Percentiles rank a stretch among this genome's conserved stretches.
Evolutionary conservation across 1,140 invertebrate species (phyloP).

Genomic region (Venustaconcha ellipsiformis): DNA sequence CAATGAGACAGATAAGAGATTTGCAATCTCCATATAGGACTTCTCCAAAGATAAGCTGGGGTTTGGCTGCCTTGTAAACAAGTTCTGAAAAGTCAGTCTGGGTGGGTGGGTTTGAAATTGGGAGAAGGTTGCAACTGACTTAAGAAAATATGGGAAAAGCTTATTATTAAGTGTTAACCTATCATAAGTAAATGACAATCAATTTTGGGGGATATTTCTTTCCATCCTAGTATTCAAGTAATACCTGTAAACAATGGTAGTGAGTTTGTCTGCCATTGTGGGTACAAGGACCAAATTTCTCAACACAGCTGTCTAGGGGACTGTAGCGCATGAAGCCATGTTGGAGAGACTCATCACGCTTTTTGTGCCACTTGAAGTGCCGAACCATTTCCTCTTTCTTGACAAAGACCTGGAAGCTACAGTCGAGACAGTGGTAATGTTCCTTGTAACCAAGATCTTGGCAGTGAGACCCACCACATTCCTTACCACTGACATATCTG

Average conservation of each 20-base stretch:
- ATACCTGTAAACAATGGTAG: slow-evolving; percentile 94
- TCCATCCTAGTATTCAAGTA: too few relatives aligned
- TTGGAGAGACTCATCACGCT: slow-evolving; percentile 94
- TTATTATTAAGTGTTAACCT: too few relatives aligned
- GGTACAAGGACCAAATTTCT: slow-evolving; percentile 81
- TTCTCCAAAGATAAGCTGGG: too few relatives aligned
- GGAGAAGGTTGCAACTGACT: too few relatives aligned
- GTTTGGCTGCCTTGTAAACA: too few relatives aligned
- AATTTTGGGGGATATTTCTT: too few relatives aligned
- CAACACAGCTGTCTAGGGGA: slow-evolving; percentile 90
- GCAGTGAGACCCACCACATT: slow-evolving; percentile 85
- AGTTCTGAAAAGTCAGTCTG: too few relatives aligned
- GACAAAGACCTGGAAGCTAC: slow-evolving; percentile 85
- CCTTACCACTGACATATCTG: slow-evolving; percentile 77
- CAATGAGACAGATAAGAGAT: too few relatives aligned
- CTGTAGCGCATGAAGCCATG: slow-evolving; percentile 97
- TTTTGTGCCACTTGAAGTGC: slow-evolving; percentile 99
- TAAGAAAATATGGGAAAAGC: too few relatives aligned
- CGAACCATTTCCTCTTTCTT: slow-evolving; percentile 99
- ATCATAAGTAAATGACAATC: too few relatives aligned
- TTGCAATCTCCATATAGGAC: too few relatives aligned
- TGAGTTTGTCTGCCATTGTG: slow-evolving; percentile 98
- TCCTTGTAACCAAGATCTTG: slow-evolving; percentile 89
- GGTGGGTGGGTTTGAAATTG: too few relatives aligned
- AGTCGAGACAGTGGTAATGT: slow-evolving; percentile 97